Evolutionary conservation across 2,888 invertebrate genomes (phyloP).

Genomic region (Strigamia maritima): DNA sequence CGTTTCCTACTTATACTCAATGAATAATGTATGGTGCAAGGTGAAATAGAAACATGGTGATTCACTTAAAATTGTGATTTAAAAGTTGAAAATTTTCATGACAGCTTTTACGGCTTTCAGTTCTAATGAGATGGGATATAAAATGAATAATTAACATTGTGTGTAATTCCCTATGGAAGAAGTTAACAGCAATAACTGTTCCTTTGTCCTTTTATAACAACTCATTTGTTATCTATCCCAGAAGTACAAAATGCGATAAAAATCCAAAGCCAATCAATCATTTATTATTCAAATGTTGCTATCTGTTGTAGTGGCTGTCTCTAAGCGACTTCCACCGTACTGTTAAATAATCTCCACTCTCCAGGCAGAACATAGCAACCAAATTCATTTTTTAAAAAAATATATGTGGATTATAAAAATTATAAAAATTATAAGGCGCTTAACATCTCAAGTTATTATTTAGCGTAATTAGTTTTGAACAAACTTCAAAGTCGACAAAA

Average conservation of each 20-base stretch:
- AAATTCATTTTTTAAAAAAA: not conserved
- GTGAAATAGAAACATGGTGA: not conserved
- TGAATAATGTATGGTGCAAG: not conserved
- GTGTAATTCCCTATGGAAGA: not conserved
- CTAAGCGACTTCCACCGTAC: not conserved
- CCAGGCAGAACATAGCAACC: not conserved
- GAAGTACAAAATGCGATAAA: not conserved
- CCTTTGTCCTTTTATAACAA: constrained; percentile 14
- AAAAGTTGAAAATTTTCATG: constrained; percentile 12
- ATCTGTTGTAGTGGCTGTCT: not conserved
- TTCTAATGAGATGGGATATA: constrained; percentile 21
- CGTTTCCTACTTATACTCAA: not conserved
- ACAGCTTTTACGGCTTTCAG: not conserved
- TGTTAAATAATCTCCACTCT: constrained; percentile 20
- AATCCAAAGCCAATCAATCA: constrained; percentile 22
- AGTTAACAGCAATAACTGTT: constrained; percentile 13
- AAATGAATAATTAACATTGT: constrained; percentile 7
- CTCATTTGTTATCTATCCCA: constrained; percentile 18
- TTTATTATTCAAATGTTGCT: constrained; percentile 26
- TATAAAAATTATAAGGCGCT: not conserved
- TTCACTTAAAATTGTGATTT: constrained; percentile 22
- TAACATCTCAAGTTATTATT: too few species aligned
- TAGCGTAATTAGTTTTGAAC: too few species aligned
- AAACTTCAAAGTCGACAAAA: too few species aligned
- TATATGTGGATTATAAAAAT: not conserved